Evolutionary conservation across 1,140 invertebrate genomes (phyloP).

Genomic region (Lasaia peninsularis): DNA sequence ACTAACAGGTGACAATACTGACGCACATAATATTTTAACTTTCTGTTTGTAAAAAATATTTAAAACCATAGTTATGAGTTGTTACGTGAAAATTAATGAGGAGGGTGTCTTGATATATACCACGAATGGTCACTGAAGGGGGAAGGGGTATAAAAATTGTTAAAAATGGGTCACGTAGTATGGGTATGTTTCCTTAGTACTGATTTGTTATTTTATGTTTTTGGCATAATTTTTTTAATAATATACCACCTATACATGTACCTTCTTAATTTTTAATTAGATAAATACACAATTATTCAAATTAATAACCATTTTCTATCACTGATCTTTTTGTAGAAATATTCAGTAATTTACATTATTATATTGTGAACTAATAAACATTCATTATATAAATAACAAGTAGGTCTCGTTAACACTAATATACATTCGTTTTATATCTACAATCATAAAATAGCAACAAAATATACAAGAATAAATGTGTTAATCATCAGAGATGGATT

Average conservation of each 20-base stretch:
- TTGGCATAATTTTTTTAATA: neutral
- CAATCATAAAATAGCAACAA: constrained; percentile 5
- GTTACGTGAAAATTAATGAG: too few relatives aligned
- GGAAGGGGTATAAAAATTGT: too few relatives aligned
- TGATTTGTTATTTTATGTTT: neutral
- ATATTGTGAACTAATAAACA: neutral
- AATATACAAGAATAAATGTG: too few relatives aligned
- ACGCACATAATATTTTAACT: too few relatives aligned
- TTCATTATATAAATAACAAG: neutral
- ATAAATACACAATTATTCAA: neutral
- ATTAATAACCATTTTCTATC: neutral
- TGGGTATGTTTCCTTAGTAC: too few relatives aligned
- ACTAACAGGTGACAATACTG: too few relatives aligned
- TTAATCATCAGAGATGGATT: neutral
- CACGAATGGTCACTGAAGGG: too few relatives aligned
- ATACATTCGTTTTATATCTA: neutral
- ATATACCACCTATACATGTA: neutral
- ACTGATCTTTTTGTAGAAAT: neutral
- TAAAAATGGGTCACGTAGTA: too few relatives aligned
- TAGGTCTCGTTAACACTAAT: too few relatives aligned
- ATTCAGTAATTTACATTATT: neutral
- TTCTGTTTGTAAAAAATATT: too few relatives aligned
- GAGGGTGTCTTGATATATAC: too few relatives aligned
- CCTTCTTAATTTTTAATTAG: neutral
- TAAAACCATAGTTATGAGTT: too few relatives aligned